Base-by-base conservation (phyloP, 2,113 vertebrate genomes). In the Archilochus colubris region DNA sequence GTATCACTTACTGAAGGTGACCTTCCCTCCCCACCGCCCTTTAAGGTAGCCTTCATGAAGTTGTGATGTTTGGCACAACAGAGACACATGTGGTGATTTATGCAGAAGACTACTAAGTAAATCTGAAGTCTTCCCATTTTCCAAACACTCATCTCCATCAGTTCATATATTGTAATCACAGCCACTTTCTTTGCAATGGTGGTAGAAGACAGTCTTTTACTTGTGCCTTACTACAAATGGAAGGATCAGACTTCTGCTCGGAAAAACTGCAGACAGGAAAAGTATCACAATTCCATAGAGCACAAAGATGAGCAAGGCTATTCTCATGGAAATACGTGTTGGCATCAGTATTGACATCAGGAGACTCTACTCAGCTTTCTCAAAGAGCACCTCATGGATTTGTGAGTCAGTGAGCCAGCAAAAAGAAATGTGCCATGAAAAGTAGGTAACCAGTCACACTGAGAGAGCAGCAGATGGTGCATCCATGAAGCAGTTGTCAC, bases 381-480 rank as follows among this genome's bases (percentile, higher is more conserved):
- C 72, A 85, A 92, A 94, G 68, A 85, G 74, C 36, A 63, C 82
- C 93, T 94, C 17, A 0, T 77, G 91, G 93, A 91, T 87, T 82
- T 94, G 74, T 40, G 86, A 96, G 46, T 80, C 84, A 87, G 91
- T 92, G 64, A 75, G 62, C 75, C 81, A 92, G 78, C 27, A 91
- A 87, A 74, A 91, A 80, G 93, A 94, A 94, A 94, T 95, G 87
- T 80, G 74, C 91, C 91, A 74, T 96, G 93, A 70, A 88, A 92
- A 88, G 81, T 46, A 68, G 81, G 68, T 61, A 96, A 82, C 80
- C 40, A 64, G 86, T 78, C 91, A 73, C 89, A 85, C 55, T 1
- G 2, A 82, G 82, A 85, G 86, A 85, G 78, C 91, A 91, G 91
- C 91, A 96, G 95, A 97, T 94, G 94, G 95, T 91, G 78, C 63